Evolutionary conservation across 2,113 vertebrate species (phyloP).

Genomic region (Scolopax mira): DNA sequence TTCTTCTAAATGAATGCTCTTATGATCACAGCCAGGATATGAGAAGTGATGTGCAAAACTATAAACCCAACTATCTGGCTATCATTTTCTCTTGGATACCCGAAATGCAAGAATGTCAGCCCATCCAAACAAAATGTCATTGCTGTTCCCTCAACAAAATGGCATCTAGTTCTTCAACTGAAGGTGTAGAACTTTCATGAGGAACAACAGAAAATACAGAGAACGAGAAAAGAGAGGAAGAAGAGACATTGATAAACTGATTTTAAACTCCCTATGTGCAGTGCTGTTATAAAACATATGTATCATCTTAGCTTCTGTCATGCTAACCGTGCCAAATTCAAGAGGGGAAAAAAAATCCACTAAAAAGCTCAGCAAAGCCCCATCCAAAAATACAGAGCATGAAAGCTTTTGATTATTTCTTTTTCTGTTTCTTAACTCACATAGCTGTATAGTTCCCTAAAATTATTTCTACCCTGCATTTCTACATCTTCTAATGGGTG

Average conservation of each 20-base stretch:
- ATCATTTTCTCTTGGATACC: neutral
- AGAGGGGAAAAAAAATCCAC: neutral
- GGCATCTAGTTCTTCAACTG: neutral
- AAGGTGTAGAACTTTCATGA: neutral
- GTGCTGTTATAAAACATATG: slow-evolving; percentile 59
- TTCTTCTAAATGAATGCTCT: neutral
- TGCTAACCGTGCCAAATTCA: slow-evolving; percentile 47
- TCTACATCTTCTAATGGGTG: neutral
- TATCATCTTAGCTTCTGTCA: slow-evolving; percentile 50
- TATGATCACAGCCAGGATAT: neutral
- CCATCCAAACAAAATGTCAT: neutral
- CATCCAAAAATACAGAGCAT: slow-evolving; percentile 32
- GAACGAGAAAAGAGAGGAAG: neutral
- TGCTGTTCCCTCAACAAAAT: slow-evolving; percentile 4
- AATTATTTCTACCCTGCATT: neutral
- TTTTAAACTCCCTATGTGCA: slow-evolving; percentile 40
- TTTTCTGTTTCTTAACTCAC: neutral
- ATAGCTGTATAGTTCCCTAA: neutral
- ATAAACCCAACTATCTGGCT: neutral
- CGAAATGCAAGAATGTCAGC: neutral
- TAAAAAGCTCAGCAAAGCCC: slow-evolving; percentile 17
- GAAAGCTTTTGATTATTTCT: slow-evolving; percentile 12
- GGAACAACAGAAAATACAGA: neutral
- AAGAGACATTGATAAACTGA: slow-evolving; percentile 40
- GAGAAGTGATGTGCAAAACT: neutral